phyloP scores from a whole-genome alignment of 2,113 vertebrate genomes.

The Podarcis cretensis region DNA sequence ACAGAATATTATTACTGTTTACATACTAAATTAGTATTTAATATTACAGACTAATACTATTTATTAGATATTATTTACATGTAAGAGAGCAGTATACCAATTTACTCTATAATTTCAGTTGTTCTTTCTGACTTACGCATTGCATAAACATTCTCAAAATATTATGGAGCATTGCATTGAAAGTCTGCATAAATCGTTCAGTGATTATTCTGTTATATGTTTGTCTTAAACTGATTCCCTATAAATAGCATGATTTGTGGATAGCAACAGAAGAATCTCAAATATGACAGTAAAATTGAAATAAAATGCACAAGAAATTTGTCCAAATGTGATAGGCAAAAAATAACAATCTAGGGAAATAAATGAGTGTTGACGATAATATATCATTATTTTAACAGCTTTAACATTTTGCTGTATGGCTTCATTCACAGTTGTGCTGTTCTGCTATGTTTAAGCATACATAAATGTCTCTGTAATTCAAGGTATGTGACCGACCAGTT shows the following conservation, averaged over 20 bases:
- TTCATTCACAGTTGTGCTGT: slow-evolving; percentile 1
- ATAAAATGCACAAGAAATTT: fast-evolving
- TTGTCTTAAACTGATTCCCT: slow-evolving; percentile 19
- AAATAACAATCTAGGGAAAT: background rate
- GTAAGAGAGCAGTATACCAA: background rate
- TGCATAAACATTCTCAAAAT: background rate
- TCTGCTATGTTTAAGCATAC: slow-evolving; percentile 13
- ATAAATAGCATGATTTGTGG: slow-evolving; percentile 10
- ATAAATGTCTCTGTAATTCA: slow-evolving; percentile 14
- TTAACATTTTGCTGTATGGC: slow-evolving; percentile 33
- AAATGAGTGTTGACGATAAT: background rate
- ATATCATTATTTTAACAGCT: slow-evolving; percentile 15
- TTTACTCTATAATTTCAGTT: slow-evolving; percentile 24
- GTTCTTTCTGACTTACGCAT: background rate
- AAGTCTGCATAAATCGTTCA: background rate
- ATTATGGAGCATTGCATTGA: background rate
- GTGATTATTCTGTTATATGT: slow-evolving; percentile 4
- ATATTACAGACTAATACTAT: no score
- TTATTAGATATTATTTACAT: background rate
- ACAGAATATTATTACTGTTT: background rate
- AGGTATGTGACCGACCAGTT: slow-evolving; percentile 1
- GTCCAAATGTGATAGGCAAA: background rate
- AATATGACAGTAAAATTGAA: background rate
- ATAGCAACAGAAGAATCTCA: background rate
- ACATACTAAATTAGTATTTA: no score